Evolutionary conservation across 2,888 invertebrate genomes (phyloP), one percentile per base, ranked within the genome.

Genomic region (Amblyjoppa proteus): DNA sequence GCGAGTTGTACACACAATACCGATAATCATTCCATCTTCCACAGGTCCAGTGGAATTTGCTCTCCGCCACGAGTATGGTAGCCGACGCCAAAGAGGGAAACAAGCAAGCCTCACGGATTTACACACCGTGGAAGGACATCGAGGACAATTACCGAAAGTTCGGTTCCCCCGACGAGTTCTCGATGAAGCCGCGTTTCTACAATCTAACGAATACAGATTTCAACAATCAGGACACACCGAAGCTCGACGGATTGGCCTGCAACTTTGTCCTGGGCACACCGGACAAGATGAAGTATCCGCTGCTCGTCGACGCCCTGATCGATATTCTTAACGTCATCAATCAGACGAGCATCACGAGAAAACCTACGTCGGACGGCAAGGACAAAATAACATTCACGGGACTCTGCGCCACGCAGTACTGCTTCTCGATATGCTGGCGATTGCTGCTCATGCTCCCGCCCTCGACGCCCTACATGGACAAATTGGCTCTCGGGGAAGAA

Each of bases 201-300:
- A 97, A 98, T 31, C 95, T 99, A 38, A 97, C 98, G 13, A 96
- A 96, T 77, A 95, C 97, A 6, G 98, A 98, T 90, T 95, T 95
- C 83, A 96, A 95, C 92, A 96, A 96, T 88, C 95, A 97, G 94
- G 98, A 98, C 90, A 97, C 97, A 66, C 99, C 99, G 0, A 99
- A 99, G 94, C 95, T 99, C 81, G 99, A 99, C 94, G 98, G 98
- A 3, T 94, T 98, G 78, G 99, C 99, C 1, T 98, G 98, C 94
- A 99, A 98, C 95, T 99, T 99, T 92, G 97, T 99, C 83, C 95
- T 99, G 85, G 98, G 98, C 74, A 98, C 98, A 1, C 97, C 98
- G 0, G 99, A 99, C 92, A 98, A 98, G 94, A 95, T 99, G 75
- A 97, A 98, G 91, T 99, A 99, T 94, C 97, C 97, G 0, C 94